Conservation (phyloP, 2,888 invertebrate genomes). For the Myopa tessellatipennis region DNA sequence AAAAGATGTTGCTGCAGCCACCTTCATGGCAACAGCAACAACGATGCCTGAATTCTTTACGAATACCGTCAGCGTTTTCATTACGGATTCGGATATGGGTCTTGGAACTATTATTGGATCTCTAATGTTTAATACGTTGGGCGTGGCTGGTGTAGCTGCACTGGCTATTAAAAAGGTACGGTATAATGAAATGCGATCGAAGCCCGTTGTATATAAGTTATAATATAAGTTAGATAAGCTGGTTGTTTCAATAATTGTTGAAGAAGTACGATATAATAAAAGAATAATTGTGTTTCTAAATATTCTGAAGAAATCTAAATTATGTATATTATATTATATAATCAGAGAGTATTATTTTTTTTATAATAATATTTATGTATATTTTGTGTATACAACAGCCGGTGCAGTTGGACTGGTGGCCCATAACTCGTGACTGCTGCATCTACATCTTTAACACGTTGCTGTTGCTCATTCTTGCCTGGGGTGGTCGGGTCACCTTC, state of each 20-base stretch:
- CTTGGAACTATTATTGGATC: slow-evolving; percentile 87
- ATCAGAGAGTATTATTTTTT: neutral
- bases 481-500: slow-evolving; percentile 82
- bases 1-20: slow-evolving; percentile 93
- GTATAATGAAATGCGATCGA: too few species aligned
- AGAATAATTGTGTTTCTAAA: too few species aligned
- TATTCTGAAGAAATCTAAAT: too few species aligned
- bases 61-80: slow-evolving; percentile 85
- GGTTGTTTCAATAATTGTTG: too few species aligned
- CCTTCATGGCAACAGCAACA: slow-evolving; percentile 94
- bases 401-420: slow-evolving; percentile 79
- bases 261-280: too few species aligned
- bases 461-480: slow-evolving; percentile 76
- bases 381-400: slow-evolving; percentile 71
- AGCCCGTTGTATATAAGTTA: too few species aligned
- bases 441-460: slow-evolving; percentile 79
- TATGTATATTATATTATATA: too few species aligned
- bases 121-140: slow-evolving; percentile 84
- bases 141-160: slow-evolving; percentile 82
- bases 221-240: too few species aligned
- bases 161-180: slow-evolving; percentile 76
- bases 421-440: slow-evolving; percentile 80
- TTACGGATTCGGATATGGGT: slow-evolving; percentile 83
- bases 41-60: slow-evolving; percentile 92
- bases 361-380: neutral